phyloP scores from a whole-genome alignment of 37 sponge, comb jelly and placozoan genomes.

The Tethya wilhelma region DNA sequence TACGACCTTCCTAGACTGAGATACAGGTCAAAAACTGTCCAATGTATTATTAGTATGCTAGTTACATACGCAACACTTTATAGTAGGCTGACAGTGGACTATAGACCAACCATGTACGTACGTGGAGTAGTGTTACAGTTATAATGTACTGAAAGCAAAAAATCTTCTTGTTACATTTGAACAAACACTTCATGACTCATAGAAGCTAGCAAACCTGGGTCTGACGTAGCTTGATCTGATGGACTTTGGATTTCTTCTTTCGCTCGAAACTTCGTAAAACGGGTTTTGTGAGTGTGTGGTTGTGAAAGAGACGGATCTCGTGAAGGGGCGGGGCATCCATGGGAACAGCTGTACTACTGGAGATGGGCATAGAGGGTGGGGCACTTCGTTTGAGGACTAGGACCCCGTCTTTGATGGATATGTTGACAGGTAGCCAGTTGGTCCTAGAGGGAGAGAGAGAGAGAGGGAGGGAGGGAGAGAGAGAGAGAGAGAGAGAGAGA shows the following conservation, averaged over 20 bases:
- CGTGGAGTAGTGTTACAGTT: no score
- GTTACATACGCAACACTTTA: no score
- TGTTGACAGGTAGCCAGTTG: constrained; percentile 82
- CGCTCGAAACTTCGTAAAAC: constrained; percentile 45
- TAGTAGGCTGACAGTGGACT: no score
- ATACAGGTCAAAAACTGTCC: neutral
- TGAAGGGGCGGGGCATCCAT: constrained; percentile 45
- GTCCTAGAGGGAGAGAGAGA: constrained; percentile 22
- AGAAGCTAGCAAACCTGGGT: no score
- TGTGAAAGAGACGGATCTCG: constrained; percentile 70
- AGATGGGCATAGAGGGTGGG: constrained; percentile 16
- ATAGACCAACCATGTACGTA: no score
- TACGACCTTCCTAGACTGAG: no score
- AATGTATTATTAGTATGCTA: neutral
- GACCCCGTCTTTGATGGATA: constrained; percentile 69
- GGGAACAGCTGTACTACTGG: constrained; percentile 17
- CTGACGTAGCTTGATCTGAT: constrained; percentile 73
- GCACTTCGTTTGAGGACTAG: constrained; percentile 24
- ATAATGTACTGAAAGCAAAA: no score
- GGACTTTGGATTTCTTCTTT: constrained; percentile 71
- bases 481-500: constrained; percentile 19
- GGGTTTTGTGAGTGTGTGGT: constrained; percentile 65
- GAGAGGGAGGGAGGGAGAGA: constrained; percentile 14
- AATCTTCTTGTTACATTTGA: no score
- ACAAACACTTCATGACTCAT: no score